Percentiles rank a stretch among this genome's conserved stretches.
Conservation (phyloP, 2,113 vertebrate species). For the Carassius gibelio region DNA sequence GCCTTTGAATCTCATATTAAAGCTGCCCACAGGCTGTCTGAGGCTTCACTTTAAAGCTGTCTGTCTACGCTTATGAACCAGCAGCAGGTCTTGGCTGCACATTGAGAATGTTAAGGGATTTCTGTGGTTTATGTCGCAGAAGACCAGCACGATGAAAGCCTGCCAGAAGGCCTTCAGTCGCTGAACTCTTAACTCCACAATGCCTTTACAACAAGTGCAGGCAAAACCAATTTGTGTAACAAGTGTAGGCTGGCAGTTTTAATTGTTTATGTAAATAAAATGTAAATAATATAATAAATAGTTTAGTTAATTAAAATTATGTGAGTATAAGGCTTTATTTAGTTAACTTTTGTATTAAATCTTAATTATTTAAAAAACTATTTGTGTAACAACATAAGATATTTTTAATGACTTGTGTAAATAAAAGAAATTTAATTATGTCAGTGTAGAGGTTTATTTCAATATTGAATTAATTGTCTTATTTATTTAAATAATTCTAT, state of each 20-base stretch:
- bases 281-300: neutral
- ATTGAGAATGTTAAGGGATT: slow-evolving; percentile 34
- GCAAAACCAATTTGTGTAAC: neutral
- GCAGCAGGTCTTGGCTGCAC: slow-evolving; percentile 40
- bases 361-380: no score
- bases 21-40: slow-evolving; percentile 38
- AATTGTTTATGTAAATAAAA: neutral
- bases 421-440: neutral
- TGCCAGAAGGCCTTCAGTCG: slow-evolving; percentile 26
- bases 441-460: neutral
- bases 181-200: neutral
- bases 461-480: no score
- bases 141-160: slow-evolving; percentile 16
- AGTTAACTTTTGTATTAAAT: no score
- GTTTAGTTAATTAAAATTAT: no score
- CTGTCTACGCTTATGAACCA: slow-evolving; percentile 37
- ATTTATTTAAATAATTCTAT: neutral
- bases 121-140: slow-evolving; percentile 41
- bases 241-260: neutral
- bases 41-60: slow-evolving; percentile 35
- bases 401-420: neutral
- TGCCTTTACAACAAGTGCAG: neutral
- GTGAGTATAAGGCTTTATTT: no score
- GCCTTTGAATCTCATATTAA: slow-evolving; percentile 40
- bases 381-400: no score